Base-by-base conservation (phyloP, 2,888 invertebrate genomes). In the Ormyrus pomaceus region DNA sequence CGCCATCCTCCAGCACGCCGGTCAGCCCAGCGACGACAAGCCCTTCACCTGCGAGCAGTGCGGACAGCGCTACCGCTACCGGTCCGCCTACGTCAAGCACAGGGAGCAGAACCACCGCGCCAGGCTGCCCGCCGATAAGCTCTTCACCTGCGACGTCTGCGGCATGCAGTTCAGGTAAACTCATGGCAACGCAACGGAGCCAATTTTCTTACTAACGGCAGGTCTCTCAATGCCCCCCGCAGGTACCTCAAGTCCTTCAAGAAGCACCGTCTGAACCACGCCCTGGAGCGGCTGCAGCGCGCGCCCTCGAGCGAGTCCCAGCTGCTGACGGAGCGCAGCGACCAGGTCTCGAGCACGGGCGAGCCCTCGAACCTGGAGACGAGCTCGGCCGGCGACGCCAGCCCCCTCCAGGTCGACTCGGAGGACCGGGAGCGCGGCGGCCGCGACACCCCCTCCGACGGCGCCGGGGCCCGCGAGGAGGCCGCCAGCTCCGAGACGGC, bases 41-140 rank as follows among this genome's bases (percentile, higher is more conserved):
- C 96, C 97, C 11, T 97, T 96, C 91, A 96, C 96, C 61, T 97
- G 97, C 91, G 97, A 97, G 87, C 97, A 97, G 89, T 97, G 97
- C 90, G 97, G 97, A 6, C 97, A 97, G 88, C 96, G 96, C 87
- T 97, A 97, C 91, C 94, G 95, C 84, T 97, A 97, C 90, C 93
- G 96, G 80, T 97, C 96, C 59, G 96, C 97, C 55, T 95, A 95
- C 89, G 94, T 95, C 68, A 95, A 95, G 88, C 97, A 97, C 89
- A 94, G 96, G 73, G 97, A 97, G 89, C 97, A 97, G 89, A 97
- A 97, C 89, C 97, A 97, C 88, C 94, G 96, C 34, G 96, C 97
- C 3, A 93, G 96, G 19, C 92, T 97, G 64, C 97, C 97, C 2
- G 97, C 97, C 48, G 97, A 97, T 90, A 97, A 97, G 90, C 93